Percentiles rank a stretch among this genome's conserved stretches.
Conservation (phyloP, 2,113 vertebrate genomes). For the Paramormyrops kingsleyae region DNA sequence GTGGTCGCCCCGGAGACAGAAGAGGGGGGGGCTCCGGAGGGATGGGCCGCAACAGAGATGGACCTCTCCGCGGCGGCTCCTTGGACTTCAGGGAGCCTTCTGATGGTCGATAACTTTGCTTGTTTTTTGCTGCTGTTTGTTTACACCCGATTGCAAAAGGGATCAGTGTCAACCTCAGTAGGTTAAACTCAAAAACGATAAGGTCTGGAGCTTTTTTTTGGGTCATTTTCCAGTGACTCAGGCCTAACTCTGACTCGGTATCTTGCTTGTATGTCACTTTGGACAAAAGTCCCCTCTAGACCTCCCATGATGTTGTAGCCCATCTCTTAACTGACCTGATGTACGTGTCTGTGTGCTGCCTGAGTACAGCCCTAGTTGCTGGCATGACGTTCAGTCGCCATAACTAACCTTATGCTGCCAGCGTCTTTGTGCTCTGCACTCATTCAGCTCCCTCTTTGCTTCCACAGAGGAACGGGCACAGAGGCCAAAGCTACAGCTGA, state of each 20-base stretch:
- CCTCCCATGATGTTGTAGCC: not conserved
- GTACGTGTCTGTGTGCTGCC: not conserved
- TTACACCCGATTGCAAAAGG: not conserved
- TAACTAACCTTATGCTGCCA: not conserved
- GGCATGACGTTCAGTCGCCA: not conserved
- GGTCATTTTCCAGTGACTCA: not conserved
- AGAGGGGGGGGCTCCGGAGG: slow-evolving; percentile 58
- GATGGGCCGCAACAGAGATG: slow-evolving; percentile 80
- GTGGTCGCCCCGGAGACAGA: slow-evolving; percentile 75
- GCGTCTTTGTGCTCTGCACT: not conserved
- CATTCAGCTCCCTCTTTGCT: not conserved
- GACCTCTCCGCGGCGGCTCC: slow-evolving; percentile 70
- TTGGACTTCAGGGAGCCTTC: slow-evolving; percentile 96
- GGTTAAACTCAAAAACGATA: not conserved
- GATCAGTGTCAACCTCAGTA: not conserved
- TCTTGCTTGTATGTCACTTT: not conserved
- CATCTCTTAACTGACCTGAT: not conserved
- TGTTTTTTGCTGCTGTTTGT: not conserved
- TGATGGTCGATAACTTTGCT: slow-evolving; percentile 68
- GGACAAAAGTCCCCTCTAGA: not conserved
- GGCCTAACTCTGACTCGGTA: not conserved
- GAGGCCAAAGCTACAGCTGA: slow-evolving; percentile 91
- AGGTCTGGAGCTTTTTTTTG: not conserved
- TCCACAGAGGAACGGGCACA: slow-evolving; percentile 88
- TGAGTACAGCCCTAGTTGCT: not conserved